Evolutionary conservation across 2,888 invertebrate genomes (phyloP).

Genomic region (Dysmachus trigonus): DNA sequence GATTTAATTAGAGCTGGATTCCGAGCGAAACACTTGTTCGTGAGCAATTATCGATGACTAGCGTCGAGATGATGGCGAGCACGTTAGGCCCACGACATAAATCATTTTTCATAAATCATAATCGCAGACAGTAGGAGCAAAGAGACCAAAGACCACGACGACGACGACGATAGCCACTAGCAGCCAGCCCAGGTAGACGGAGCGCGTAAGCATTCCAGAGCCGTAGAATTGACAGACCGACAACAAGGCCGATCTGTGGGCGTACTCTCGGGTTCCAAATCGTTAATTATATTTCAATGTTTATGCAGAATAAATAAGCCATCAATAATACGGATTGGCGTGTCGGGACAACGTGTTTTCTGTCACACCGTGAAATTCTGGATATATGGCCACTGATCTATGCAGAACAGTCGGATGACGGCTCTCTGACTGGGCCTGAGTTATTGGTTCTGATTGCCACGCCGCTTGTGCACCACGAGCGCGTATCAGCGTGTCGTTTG

Average conservation of each 20-base stretch:
- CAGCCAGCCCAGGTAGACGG: constrained; percentile 41
- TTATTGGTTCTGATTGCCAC: constrained; percentile 45
- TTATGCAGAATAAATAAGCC: constrained; percentile 55
- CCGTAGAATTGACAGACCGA: constrained; percentile 42
- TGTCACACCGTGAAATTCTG: constrained; percentile 53
- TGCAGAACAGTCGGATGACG: constrained; percentile 41
- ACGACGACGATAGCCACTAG: not conserved
- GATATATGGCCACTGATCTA: constrained; percentile 45
- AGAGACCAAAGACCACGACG: not conserved
- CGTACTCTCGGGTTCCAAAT: constrained; percentile 52
- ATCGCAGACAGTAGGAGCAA: constrained; percentile 47
- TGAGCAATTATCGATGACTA: constrained; percentile 46
- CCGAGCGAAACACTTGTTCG: constrained; percentile 48
- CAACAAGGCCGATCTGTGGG: constrained; percentile 54
- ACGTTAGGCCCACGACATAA: constrained; percentile 48
- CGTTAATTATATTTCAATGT: constrained; percentile 55
- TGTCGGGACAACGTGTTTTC: constrained; percentile 55
- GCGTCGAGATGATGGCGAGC: constrained; percentile 45
- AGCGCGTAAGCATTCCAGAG: constrained; percentile 48
- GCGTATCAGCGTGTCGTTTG: constrained; percentile 35
- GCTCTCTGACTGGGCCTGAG: constrained; percentile 18
- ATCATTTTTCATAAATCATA: constrained; percentile 55
- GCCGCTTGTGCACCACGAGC: constrained; percentile 15
- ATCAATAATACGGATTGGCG: constrained; percentile 55
- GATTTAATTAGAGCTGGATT: constrained; percentile 45